Conservation (phyloP, 2,797 vertebrate genomes). For the Lepus townsendii region DNA sequence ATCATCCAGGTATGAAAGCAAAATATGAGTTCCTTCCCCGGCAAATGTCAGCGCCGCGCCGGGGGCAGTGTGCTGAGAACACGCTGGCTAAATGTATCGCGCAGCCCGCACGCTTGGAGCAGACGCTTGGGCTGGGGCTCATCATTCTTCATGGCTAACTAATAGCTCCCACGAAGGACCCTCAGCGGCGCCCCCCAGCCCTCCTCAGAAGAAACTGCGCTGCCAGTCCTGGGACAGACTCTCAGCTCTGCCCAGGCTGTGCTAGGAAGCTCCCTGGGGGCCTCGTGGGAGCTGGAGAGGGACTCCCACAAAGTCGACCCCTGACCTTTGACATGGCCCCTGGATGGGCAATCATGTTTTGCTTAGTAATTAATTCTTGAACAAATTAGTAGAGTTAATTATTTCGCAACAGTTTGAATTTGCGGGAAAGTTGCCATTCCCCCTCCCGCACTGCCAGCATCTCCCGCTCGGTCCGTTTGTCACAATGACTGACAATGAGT, state of each 20-base stretch:
- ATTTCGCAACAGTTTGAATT: too few relatives aligned
- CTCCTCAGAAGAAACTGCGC: accelerated
- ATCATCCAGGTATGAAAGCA: background rate
- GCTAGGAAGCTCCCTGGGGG: background rate
- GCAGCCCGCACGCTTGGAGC: background rate
- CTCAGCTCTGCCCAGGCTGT: background rate
- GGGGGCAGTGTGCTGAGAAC: background rate
- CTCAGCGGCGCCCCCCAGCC: background rate
- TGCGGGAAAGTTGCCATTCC: too few relatives aligned
- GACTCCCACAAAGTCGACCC: too few relatives aligned
- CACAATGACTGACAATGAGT: too few relatives aligned
- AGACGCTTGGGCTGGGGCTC: background rate
- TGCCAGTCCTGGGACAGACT: accelerated
- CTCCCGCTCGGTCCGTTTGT: too few relatives aligned
- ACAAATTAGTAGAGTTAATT: too few relatives aligned
- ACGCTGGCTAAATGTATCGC: background rate
- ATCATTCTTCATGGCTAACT: background rate
- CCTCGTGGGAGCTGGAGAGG: too few relatives aligned
- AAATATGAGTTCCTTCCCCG: background rate
- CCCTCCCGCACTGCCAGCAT: too few relatives aligned
- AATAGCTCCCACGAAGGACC: background rate
- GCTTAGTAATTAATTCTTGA: background rate
- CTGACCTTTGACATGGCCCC: background rate
- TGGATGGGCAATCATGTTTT: background rate
- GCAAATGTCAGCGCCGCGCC: background rate